A percentile compares a stretch with the other conserved stretches of the same genome.
These are phyloP conservation scores for Saxidomus purpurata DNA, from an alignment of 1,140 invertebrate species.

Conservation along the genomic window DNA sequence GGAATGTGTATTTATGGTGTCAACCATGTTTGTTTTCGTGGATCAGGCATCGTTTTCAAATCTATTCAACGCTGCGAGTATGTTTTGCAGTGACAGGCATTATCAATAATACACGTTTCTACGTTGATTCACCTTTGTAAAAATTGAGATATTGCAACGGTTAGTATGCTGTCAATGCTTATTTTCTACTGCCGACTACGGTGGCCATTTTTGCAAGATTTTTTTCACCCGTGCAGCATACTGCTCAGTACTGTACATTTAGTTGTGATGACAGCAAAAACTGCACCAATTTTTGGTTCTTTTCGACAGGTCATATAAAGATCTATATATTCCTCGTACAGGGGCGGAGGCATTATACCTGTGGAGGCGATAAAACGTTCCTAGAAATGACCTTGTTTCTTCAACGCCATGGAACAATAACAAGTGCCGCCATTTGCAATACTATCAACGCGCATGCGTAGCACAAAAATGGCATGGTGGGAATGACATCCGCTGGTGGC, in stretches of 20 bases:
- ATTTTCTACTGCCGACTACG: conserved; percentile 16
- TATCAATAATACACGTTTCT: neutral
- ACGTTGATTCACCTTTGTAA: neutral
- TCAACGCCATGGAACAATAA: conserved; percentile 92
- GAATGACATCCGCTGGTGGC: conserved; percentile 70
- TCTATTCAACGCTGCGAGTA: neutral
- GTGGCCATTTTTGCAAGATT: conserved; percentile 60
- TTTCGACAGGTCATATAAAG: conserved; percentile 13
- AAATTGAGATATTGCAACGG: neutral
- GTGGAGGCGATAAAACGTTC: conserved; percentile 88
- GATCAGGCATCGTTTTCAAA: neutral
- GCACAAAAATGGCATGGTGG: conserved; percentile 78
- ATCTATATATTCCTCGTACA: neutral
- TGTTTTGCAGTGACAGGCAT: neutral
- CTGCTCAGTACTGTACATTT: neutral
- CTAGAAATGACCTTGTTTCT: conserved; percentile 89
- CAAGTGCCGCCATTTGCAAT: conserved; percentile 93
- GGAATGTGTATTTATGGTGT: neutral
- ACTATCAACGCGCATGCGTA: conserved; percentile 89
- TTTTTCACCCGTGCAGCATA: conserved; percentile 16
- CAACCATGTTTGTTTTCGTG: conserved; percentile 44
- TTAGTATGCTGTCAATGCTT: conserved; percentile 28
- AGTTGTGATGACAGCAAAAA: conserved; percentile 6
- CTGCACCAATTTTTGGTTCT: neutral
- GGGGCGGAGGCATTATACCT: conserved; percentile 80